Base-by-base conservation (phyloP, 1,140 invertebrate species). In the Galleria mellonella region DNA sequence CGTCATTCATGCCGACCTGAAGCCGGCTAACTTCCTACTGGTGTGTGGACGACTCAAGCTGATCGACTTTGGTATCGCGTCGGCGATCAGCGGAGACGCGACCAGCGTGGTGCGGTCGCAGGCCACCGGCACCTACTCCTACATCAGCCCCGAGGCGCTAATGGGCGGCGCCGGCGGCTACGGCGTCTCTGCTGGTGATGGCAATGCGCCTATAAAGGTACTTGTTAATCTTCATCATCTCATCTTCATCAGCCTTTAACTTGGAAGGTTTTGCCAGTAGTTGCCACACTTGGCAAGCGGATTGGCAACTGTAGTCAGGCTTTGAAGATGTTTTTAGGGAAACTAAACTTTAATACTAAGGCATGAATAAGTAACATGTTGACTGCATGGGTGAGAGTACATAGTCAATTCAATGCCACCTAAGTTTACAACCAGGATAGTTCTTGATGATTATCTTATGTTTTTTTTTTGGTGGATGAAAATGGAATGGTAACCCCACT, bases 41-140 rank as follows among this genome's bases (percentile, higher is more conserved):
- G 95, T 97, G 13, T 89, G 90, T 47, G 96, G 94, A 2, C 89
- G 92, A 36, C 78, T 99, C 3, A 99, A 99, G 87, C 85, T 99
- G 13, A 99, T 99, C 51, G 98, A 99, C 87, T 99, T 99, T 88
- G 98, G 97, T 13, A 99, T 99, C 61, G 94, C 98, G n/a, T 95
- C 95, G 36, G 92, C 92, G 38, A 90, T 99, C 38, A 92, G 95
- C 62, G 88, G 90, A 32, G 97, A 99, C 71, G 93, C 93, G 73
- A 99, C 97, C 0, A 96, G 94, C 65, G 93, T 98, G 28, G 87
- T 95, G 9, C 96, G 95, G 72, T 91, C 94, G 54, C 90, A 90
- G 42, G 91, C 91, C 37, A 90, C 91, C 31, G 97, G 98, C 15
- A 99, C 97, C 0, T 92, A 96, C 61, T 98, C 97, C 83, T 99